These are phyloP conservation scores for Cyprinella venusta DNA, from an alignment of 2,797 vertebrate genomes.

Conservation along the genomic window DNA sequence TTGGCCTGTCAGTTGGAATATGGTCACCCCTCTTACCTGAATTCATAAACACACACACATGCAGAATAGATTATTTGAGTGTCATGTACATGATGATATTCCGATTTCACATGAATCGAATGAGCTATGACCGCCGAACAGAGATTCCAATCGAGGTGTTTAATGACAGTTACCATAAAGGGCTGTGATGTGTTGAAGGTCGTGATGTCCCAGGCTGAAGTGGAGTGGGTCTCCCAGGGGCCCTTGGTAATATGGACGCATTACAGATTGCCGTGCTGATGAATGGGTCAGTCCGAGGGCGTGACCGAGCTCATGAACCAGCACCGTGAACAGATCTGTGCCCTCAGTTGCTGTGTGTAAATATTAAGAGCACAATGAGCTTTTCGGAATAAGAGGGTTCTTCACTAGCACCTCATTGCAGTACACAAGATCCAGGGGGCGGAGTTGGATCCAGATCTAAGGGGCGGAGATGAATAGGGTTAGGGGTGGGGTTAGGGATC, in stretches of 20 bases:
- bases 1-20: conserved; percentile 61
- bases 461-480: too few species aligned
- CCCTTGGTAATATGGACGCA: conserved; percentile 82
- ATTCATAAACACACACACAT: conserved; percentile 5
- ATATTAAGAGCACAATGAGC: background rate
- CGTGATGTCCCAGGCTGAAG: conserved; percentile 71
- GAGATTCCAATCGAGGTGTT: background rate
- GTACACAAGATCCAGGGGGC: too few species aligned
- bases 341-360: conserved; percentile 68
- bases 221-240: conserved; percentile 77
- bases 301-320: conserved; percentile 80
- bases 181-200: conserved; percentile 72
- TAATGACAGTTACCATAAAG: conserved; percentile 73
- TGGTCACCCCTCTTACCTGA: conserved; percentile 69
- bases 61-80: background rate
- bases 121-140: background rate
- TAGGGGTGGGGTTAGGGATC: too few species aligned
- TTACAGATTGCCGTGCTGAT: conserved; percentile 76
- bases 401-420: too few species aligned
- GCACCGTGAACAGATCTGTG: conserved; percentile 77
- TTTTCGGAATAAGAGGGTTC: too few species aligned
- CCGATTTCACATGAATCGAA: background rate
- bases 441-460: too few species aligned
- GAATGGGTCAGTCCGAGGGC: conserved; percentile 79
- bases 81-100: background rate